Evolutionary conservation across 2,797 vertebrate genomes (phyloP).

Genomic region (Poeciliopsis presidionis): DNA sequence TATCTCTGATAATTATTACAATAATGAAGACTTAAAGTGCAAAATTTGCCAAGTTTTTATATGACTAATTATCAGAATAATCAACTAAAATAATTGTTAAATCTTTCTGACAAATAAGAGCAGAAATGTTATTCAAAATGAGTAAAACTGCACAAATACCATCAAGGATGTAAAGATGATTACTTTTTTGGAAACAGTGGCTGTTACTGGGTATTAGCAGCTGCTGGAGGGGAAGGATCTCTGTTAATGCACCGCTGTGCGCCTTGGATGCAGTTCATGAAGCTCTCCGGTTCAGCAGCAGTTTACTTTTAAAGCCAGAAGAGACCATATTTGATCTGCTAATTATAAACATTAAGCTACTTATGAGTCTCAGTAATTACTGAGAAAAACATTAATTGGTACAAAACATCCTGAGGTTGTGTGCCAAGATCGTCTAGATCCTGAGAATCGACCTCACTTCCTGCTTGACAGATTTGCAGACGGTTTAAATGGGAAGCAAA

Average conservation of each 20-base stretch:
- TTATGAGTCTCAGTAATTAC: not conserved
- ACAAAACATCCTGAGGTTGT: not conserved
- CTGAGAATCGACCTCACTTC: not conserved
- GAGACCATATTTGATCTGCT: not conserved
- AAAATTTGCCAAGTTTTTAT: too few species aligned
- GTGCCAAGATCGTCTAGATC: not conserved
- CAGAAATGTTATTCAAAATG: not conserved
- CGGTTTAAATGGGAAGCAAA: not conserved
- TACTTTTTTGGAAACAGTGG: not conserved
- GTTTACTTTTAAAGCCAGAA: not conserved
- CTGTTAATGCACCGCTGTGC: not conserved
- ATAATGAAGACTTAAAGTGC: too few species aligned
- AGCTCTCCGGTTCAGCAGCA: not conserved
- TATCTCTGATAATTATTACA: too few species aligned
- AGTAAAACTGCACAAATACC: not conserved
- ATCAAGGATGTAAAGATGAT: not conserved
- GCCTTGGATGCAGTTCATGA: not conserved
- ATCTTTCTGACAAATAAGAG: not conserved
- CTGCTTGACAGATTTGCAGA: not conserved
- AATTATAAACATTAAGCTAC: not conserved
- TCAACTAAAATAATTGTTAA: not conserved
- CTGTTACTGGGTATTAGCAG: not conserved
- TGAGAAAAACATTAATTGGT: not conserved
- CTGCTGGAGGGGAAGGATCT: not conserved
- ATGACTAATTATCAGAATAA: too few species aligned